These are phyloP conservation scores for Melieria omissa DNA, from an alignment of 2,888 invertebrate species.

Conservation along the genomic window DNA sequence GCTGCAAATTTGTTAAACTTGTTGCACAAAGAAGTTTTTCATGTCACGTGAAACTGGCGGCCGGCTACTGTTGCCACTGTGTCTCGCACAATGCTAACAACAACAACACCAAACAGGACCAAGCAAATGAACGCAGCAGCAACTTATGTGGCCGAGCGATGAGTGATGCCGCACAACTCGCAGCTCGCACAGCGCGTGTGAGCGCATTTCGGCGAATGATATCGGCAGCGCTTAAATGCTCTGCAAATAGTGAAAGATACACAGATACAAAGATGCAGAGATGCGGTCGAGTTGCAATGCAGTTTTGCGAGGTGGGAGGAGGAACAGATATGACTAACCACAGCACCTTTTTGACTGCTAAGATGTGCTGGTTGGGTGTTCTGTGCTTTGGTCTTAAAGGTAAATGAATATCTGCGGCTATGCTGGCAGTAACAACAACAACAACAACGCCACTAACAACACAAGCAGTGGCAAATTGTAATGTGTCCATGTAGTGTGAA, in stretches of 20 bases:
- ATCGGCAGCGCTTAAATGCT: conserved; percentile 24
- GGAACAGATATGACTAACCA: too few relatives aligned
- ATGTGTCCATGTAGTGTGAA: conserved; percentile 21
- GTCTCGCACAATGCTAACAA: conserved; percentile 22
- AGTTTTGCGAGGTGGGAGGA: too few relatives aligned
- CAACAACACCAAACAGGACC: conserved; percentile 6
- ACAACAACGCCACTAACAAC: neutral
- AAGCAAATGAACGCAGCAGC: neutral
- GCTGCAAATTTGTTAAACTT: conserved; percentile 59
- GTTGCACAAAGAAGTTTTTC: conserved; percentile 64
- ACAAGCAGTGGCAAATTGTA: neutral
- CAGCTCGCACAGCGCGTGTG: neutral
- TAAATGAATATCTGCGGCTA: conserved; percentile 21
- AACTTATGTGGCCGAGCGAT: neutral
- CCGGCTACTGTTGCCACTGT: conserved; percentile 49
- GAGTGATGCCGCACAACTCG: neutral
- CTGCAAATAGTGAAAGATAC: conserved; percentile 27
- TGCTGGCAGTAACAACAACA: conserved; percentile 33
- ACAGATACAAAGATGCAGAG: neutral
- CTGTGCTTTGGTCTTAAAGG: neutral
- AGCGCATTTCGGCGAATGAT: conserved; percentile 14
- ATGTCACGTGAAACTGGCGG: conserved; percentile 56
- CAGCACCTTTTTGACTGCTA: too few relatives aligned
- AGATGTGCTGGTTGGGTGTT: too few relatives aligned
- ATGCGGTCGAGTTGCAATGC: too few relatives aligned